phyloP scores from a whole-genome alignment of 2,113 vertebrate genomes.

The Leptodactylus fuscus region DNA sequence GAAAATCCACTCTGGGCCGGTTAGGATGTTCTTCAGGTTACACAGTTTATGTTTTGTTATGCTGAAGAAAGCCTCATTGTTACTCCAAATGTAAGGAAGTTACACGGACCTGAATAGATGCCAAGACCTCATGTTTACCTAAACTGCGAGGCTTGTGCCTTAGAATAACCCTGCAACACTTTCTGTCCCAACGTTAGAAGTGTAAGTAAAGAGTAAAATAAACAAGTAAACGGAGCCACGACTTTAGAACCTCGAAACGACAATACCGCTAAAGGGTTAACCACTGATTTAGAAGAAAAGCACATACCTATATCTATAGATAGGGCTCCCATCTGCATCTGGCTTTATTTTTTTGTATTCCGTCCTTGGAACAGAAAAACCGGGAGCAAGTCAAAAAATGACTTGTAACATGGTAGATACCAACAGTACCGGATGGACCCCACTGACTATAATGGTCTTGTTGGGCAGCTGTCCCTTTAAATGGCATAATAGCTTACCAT shows the following conservation, averaged over 20 bases:
- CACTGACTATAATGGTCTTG: too few species aligned
- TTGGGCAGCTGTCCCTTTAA: too few species aligned
- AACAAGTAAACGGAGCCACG: neutral
- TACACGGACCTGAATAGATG: constrained; percentile 1
- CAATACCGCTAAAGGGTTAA: too few species aligned
- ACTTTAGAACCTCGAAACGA: neutral
- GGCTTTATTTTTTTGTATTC: too few species aligned
- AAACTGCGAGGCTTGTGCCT: neutral
- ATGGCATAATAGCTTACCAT: too few species aligned
- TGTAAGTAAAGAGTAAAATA: neutral
- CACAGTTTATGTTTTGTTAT: constrained; percentile 7
- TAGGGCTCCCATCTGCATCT: too few species aligned
- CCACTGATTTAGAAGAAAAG: too few species aligned
- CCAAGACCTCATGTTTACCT: constrained; percentile 23
- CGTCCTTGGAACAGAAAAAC: too few species aligned
- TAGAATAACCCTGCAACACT: neutral
- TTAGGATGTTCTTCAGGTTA: neutral
- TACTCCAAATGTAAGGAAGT: constrained; percentile 27
- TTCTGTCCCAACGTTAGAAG: neutral
- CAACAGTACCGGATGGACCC: too few species aligned
- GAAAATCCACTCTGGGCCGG: neutral
- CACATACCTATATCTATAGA: too few species aligned
- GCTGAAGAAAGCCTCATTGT: constrained; percentile 21
- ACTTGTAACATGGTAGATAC: too few species aligned
- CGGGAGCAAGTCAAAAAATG: too few species aligned